Conservation (phyloP, 2,797 vertebrate species). For the Poecile montanus region DNA sequence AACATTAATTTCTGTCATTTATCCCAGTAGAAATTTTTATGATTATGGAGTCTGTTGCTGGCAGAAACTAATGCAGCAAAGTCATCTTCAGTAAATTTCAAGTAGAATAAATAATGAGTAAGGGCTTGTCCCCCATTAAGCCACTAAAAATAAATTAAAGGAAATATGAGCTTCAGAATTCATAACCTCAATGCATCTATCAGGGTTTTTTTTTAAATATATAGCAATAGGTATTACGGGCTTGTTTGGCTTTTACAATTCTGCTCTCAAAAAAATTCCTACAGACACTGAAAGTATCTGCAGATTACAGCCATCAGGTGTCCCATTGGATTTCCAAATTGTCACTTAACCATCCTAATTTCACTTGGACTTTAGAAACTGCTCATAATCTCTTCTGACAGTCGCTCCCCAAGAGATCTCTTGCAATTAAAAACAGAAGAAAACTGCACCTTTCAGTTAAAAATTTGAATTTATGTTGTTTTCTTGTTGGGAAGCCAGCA, state of each 20-base stretch:
- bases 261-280: neutral
- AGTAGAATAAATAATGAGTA: neutral
- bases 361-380: neutral
- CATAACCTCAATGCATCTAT: neutral
- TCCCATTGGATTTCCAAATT: neutral
- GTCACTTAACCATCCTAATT: neutral
- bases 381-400: neutral
- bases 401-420: neutral
- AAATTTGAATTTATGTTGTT: neutral
- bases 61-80: neutral
- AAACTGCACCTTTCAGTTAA: neutral
- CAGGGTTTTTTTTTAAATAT: neutral
- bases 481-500: neutral
- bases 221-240: neutral
- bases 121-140: neutral
- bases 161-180: neutral
- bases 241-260: neutral
- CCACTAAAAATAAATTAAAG: neutral
- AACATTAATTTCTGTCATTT: neutral
- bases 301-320: neutral
- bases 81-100: neutral
- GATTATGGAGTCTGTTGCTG: neutral
- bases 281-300: neutral
- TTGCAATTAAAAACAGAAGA: neutral
- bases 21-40: neutral